phyloP scores from a whole-genome alignment of 2,888 invertebrate species.

The Phortica magna region DNA sequence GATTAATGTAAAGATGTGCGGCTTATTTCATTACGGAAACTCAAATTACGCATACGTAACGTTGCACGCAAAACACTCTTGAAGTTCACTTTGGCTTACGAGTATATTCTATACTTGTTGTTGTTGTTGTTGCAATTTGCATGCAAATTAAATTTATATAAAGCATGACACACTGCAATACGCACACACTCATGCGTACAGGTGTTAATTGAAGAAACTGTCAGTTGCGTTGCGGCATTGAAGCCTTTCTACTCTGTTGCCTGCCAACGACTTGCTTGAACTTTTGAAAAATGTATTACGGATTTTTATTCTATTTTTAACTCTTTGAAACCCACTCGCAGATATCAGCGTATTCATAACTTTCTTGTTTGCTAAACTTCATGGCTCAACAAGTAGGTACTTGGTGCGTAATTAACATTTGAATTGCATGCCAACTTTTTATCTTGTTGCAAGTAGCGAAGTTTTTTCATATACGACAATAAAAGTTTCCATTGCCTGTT shows the following conservation, averaged over 20 bases:
- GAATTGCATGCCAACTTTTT: not conserved
- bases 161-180: not conserved
- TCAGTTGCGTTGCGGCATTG: slow-evolving; percentile 2
- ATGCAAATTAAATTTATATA: not conserved
- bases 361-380: too few species aligned
- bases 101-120: not conserved
- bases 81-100: not conserved
- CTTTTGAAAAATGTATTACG: not conserved
- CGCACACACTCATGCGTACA: not conserved
- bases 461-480: not conserved
- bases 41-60: slow-evolving; percentile 8
- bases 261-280: not conserved
- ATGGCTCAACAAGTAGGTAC: not conserved
- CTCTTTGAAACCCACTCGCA: not conserved
- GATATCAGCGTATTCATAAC: not conserved
- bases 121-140: too few species aligned
- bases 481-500: not conserved
- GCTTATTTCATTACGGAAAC: not conserved
- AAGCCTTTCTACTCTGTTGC: not conserved
- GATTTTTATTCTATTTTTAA: not conserved
- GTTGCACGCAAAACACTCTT: not conserved
- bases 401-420: not conserved
- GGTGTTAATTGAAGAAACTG: not conserved
- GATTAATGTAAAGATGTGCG: not conserved
- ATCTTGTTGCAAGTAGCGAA: not conserved